These are phyloP conservation scores for Emydocephalus ijimae DNA, from an alignment of 2,113 vertebrate genomes.

Conservation along the genomic window DNA sequence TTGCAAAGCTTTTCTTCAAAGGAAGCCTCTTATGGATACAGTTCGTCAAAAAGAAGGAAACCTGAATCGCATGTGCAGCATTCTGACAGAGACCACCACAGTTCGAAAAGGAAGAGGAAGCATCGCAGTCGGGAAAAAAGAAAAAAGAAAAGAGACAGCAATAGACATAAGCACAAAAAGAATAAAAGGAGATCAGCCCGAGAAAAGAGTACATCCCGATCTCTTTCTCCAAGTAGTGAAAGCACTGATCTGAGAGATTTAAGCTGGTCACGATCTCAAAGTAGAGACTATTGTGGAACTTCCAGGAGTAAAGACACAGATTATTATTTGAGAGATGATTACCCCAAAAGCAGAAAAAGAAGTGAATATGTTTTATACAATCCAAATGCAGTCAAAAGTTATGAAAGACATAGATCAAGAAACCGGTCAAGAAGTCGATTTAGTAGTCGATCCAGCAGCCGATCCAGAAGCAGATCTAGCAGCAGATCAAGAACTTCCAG, in stretches of 20 bases:
- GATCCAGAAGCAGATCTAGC: slow-evolving; percentile 60
- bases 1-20: slow-evolving; percentile 52
- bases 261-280: slow-evolving; percentile 69
- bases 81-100: slow-evolving; percentile 45
- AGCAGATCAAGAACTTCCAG: slow-evolving; percentile 72
- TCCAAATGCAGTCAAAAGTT: slow-evolving; percentile 65
- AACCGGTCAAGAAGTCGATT: slow-evolving; percentile 77
- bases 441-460: background rate
- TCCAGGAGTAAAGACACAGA: slow-evolving; percentile 72
- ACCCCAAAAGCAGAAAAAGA: slow-evolving; percentile 64
- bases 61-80: slow-evolving; percentile 60
- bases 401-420: slow-evolving; percentile 72
- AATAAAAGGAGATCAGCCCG: slow-evolving; percentile 65
- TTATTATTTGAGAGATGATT: slow-evolving; percentile 67
- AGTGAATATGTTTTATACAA: slow-evolving; percentile 76
- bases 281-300: slow-evolving; percentile 67
- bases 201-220: slow-evolving; percentile 64
- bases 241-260: slow-evolving; percentile 63
- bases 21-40: slow-evolving; percentile 51
- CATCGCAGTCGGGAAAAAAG: slow-evolving; percentile 58
- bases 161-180: slow-evolving; percentile 62
- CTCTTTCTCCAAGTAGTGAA: slow-evolving; percentile 66
- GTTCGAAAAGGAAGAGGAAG: slow-evolving; percentile 58
- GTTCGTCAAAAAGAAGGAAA: slow-evolving; percentile 59
- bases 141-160: slow-evolving; percentile 72